These are phyloP conservation scores for Hesperophylax magnus DNA, from an alignment of 1,140 invertebrate genomes.

Conservation along the genomic window DNA sequence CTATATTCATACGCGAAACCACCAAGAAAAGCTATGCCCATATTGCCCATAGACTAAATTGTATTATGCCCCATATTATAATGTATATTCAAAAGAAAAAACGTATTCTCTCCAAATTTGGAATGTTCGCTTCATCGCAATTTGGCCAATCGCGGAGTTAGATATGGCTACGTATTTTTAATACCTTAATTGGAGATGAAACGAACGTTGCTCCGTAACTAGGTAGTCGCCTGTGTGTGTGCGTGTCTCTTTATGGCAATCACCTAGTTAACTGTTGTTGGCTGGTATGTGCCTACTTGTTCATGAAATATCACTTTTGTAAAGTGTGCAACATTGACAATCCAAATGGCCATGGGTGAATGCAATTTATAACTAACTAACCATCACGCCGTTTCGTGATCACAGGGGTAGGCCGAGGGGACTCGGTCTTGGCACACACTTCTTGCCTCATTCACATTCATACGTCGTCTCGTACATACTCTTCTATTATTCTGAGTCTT, in stretches of 20 bases:
- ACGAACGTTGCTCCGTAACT: slow-evolving; percentile 24
- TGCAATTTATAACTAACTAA: not conserved
- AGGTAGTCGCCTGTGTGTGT: not conserved
- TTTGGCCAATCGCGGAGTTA: slow-evolving; percentile 26
- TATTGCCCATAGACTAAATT: no score
- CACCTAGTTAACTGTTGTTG: slow-evolving; percentile 16
- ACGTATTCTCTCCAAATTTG: slow-evolving; percentile 27
- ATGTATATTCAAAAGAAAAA: slow-evolving; percentile 8
- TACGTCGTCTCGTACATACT: no score
- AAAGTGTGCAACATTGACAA: slow-evolving; percentile 3
- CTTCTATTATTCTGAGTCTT: no score
- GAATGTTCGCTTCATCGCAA: not conserved
- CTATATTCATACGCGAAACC: not conserved
- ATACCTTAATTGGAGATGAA: slow-evolving; percentile 38
- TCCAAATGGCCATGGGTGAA: not conserved
- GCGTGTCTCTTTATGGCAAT: slow-evolving; percentile 34
- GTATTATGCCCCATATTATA: not conserved
- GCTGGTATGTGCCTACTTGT: slow-evolving; percentile 18
- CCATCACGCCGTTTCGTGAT: no score
- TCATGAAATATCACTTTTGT: slow-evolving; percentile 35
- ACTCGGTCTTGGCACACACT: no score
- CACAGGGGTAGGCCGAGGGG: no score
- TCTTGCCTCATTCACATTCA: no score
- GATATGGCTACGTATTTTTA: slow-evolving; percentile 23
- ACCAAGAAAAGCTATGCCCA: not conserved